Evolutionary conservation across 1,140 invertebrate genomes (phyloP).

Genomic region (Stegodyphus dumicola): DNA sequence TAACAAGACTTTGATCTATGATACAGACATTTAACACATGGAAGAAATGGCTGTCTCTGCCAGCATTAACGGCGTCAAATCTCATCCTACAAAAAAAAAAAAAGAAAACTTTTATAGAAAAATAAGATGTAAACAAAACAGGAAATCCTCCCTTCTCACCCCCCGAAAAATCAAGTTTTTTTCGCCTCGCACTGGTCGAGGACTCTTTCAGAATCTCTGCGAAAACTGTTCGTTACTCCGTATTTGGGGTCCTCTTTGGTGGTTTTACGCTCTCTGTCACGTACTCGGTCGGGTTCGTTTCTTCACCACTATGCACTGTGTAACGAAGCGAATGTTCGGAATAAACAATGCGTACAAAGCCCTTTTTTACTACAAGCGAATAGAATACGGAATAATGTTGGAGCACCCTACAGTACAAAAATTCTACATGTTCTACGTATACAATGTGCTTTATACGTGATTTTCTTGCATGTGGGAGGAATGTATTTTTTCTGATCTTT

Average conservation of each 20-base stretch:
- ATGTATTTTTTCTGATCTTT: neutral
- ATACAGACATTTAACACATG: no score
- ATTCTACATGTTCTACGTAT: neutral
- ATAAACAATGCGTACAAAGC: slow-evolving; percentile 45
- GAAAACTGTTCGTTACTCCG: slow-evolving; percentile 27
- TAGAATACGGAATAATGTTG: slow-evolving; percentile 24
- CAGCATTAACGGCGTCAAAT: no score
- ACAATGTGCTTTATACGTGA: neutral
- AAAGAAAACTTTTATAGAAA: no score
- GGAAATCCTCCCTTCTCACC: no score
- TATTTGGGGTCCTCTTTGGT: slow-evolving; percentile 1
- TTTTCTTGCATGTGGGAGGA: neutral
- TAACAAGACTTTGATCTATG: no score
- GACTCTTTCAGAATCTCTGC: slow-evolving; percentile 5
- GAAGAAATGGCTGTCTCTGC: no score
- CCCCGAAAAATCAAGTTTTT: neutral
- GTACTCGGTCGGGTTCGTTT: slow-evolving; percentile 29
- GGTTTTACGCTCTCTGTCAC: slow-evolving; percentile 18
- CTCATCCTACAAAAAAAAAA: no score
- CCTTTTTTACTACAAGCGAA: slow-evolving; percentile 16
- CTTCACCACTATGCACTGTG: neutral
- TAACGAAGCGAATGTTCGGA: slow-evolving; percentile 38
- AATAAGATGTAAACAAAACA: no score
- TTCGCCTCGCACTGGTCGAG: neutral
- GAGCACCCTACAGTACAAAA: neutral